A percentile compares a stretch with the other conserved stretches of the same genome.
Conservation (phyloP, 2,797 vertebrate genomes). For the Tarsius wallacei region DNA sequence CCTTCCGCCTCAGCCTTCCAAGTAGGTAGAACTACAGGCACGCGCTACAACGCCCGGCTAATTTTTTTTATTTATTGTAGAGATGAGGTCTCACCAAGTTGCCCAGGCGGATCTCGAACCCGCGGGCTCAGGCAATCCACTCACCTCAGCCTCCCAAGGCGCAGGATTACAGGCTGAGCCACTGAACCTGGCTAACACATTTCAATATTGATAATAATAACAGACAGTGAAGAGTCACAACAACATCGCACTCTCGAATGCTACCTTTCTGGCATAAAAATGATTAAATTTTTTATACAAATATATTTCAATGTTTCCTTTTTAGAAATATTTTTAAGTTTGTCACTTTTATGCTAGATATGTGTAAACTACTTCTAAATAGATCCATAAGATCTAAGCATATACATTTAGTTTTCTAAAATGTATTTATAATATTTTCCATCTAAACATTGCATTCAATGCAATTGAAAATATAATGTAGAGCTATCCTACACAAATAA, state of each 20-base stretch:
- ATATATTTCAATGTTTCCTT: constrained; percentile 32
- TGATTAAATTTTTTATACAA: constrained; percentile 55
- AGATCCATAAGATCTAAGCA: constrained; percentile 49
- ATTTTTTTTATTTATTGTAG: no score
- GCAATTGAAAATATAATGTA: constrained; percentile 64
- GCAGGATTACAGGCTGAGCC: no score
- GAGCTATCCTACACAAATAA: constrained; percentile 58
- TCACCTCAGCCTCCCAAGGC: no score
- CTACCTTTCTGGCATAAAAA: background rate
- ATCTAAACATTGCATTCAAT: constrained; percentile 29
- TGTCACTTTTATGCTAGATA: constrained; percentile 12
- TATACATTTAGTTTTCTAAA: constrained; percentile 66
- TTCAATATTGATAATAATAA: background rate
- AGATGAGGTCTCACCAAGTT: no score
- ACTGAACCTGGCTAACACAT: background rate
- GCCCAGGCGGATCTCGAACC: no score
- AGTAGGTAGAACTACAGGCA: no score
- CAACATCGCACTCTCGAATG: background rate
- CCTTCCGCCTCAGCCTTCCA: no score
- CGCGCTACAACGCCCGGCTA: no score
- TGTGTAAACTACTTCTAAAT: constrained; percentile 61
- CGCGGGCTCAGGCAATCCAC: no score
- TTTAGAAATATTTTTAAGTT: constrained; percentile 19
- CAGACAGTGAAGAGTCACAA: constrained; percentile 22
- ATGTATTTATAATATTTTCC: constrained; percentile 70